Conservation (phyloP, 35 echinoderm and acorn worm species). For the Holothuria glaberrima region DNA sequence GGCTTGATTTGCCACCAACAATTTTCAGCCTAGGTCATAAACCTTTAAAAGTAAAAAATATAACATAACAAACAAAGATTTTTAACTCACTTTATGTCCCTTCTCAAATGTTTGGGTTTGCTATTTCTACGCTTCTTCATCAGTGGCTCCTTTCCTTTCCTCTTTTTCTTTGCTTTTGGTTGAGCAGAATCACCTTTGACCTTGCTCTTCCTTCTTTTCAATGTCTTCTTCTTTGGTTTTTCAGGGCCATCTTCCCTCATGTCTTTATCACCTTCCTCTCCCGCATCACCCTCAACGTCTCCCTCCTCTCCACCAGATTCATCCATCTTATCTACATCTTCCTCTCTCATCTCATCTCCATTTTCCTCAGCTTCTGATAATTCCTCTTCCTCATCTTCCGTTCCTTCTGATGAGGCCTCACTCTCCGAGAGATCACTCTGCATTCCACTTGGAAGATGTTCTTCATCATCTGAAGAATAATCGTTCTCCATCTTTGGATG, state of each 20-base stretch:
- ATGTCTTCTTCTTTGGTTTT: conserved; percentile 24
- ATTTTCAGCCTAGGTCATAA: too few relatives aligned
- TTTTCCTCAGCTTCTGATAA: conserved; percentile 8
- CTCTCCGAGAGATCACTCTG: conserved; percentile 21
- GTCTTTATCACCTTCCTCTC: conserved; percentile 6
- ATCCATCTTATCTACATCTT: conserved; percentile 9
- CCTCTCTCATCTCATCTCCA: conserved; percentile 14
- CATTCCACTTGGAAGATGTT: background rate
- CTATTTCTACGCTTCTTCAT: conserved; percentile 57
- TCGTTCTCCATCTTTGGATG: conserved; percentile 4
- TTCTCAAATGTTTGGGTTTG: conserved; percentile 56
- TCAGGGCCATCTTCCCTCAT: conserved; percentile 8
- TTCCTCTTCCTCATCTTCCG: conserved; percentile 1
- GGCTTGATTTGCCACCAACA: too few relatives aligned
- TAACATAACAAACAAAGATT: too few relatives aligned
- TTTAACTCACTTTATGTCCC: conserved; percentile 46
- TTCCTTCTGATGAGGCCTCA: conserved; percentile 12
- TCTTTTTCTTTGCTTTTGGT: conserved; percentile 61
- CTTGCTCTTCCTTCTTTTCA: conserved; percentile 57
- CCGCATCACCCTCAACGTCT: conserved; percentile 1
- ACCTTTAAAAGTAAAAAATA: too few relatives aligned
- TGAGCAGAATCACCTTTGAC: conserved; percentile 31
- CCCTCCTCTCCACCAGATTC: conserved; percentile 26
- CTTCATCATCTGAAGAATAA: conserved; percentile 27
- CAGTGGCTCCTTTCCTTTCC: conserved; percentile 28